phyloP scores from a whole-genome alignment of 2,888 invertebrate species.

The Scelioninae gen. 1 region DNA sequence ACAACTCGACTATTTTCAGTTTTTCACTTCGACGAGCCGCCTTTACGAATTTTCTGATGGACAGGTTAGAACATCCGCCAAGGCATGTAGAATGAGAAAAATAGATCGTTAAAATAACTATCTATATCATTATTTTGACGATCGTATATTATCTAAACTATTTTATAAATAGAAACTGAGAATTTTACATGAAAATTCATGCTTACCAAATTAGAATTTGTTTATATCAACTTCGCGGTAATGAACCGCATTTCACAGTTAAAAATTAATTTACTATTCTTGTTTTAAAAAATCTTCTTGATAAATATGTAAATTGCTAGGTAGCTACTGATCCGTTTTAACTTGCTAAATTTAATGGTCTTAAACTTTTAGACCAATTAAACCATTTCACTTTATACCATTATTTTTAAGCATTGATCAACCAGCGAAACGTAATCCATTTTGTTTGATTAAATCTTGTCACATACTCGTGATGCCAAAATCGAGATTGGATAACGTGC shows the following conservation, averaged over 20 bases:
- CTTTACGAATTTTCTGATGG: conserved; percentile 50
- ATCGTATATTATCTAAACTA: no score
- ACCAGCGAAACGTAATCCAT: conserved; percentile 20
- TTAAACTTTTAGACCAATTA: conserved; percentile 25
- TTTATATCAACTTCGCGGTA: no score
- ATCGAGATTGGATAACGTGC: conserved; percentile 15
- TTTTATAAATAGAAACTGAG: no score
- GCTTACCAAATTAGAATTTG: no score
- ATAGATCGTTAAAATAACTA: no score
- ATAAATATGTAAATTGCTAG: no score
- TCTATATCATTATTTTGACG: no score
- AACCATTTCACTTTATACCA: conserved; percentile 10
- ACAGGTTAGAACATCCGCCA: conserved; percentile 29
- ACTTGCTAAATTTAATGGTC: conserved; percentile 27
- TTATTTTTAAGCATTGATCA: conserved; percentile 30
- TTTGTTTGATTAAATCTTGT: conserved; percentile 58
- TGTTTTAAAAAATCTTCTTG: no score
- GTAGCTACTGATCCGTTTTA: not conserved
- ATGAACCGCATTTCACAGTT: no score
- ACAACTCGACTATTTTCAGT: conserved; percentile 44
- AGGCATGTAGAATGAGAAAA: no score
- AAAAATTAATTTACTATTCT: no score
- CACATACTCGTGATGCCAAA: conserved; percentile 20
- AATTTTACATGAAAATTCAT: no score
- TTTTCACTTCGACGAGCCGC: conserved; percentile 15